Evolutionary conservation across 2,888 invertebrate species (phyloP), one percentile per base, ranked within the genome.

Genomic region (Lottia gigantea): DNA sequence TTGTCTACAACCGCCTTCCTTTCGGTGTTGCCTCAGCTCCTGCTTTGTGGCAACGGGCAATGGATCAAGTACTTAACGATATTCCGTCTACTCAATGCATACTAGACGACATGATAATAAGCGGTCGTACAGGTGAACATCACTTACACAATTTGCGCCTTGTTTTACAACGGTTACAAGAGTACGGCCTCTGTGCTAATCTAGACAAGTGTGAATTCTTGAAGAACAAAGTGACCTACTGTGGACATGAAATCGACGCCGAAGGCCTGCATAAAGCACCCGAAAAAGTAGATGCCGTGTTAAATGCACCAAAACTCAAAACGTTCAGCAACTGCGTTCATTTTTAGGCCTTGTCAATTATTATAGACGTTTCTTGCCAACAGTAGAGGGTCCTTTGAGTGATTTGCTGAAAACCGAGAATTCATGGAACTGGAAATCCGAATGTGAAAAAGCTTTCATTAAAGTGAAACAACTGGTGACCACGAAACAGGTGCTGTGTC

Each of bases 401-500:
- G 55, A 75, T 23, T 64, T 83, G 11, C 64, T 77, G 14, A 46
- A 74, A 16, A 74, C 71, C 8, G 67, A 72, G 14, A 68, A 47
- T 64, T 26, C 40, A 16, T 82, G 77, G 78, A 64, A 67, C 12
- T 76, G 77, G 77, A 71, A 66, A 62, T 8, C 45, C 46, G 55
- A 71, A n/a, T 73, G 75, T 69, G 72, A 76, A 14, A 26, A 71
- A 55, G 79, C 82, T 1, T 76, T 82, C 62, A 63, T 49, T 0
- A 55, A 63, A 55, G 70, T 80, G 2, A 86, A 86, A 71, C 40
- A 68, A 19, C 45, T 77, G 25, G 73, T 85, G 11, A 70, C 73
- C 11, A 77, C 76, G 14, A 74, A 79, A 11, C 62, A 74, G 15
- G 75, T 84, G 8, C 75, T 87, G 11, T 75, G 76, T 15, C 86